These are phyloP conservation scores for Tricholauxania praeusta DNA, from an alignment of 2,888 invertebrate species.

Conservation along the genomic window DNA sequence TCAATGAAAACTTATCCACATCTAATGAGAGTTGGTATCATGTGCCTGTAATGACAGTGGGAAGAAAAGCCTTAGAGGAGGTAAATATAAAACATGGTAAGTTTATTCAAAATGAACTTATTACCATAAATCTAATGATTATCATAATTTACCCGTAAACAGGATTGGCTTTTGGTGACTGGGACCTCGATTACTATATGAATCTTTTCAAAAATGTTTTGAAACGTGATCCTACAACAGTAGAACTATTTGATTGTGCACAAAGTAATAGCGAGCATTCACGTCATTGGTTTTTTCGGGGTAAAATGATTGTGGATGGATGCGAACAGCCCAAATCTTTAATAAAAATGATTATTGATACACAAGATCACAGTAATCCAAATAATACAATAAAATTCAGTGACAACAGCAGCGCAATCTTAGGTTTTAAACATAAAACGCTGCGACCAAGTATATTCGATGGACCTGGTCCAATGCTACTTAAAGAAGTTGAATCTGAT, in stretches of 20 bases:
- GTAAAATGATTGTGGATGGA: slow-evolving; percentile 87
- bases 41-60: slow-evolving; percentile 84
- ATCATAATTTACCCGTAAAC: slow-evolving; percentile 51
- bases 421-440: slow-evolving; percentile 80
- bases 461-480: slow-evolving; percentile 74
- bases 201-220: slow-evolving; percentile 85
- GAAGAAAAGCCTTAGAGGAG: slow-evolving; percentile 82
- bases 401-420: slow-evolving; percentile 96
- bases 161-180: slow-evolving; percentile 92
- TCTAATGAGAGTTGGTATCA: slow-evolving; percentile 83
- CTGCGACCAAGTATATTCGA: slow-evolving; percentile 75
- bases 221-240: slow-evolving; percentile 94
- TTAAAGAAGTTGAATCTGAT: slow-evolving; percentile 77
- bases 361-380: slow-evolving; percentile 84
- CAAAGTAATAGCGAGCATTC: slow-evolving; percentile 99
- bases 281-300: slow-evolving; percentile 99
- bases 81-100: slow-evolving; percentile 77
- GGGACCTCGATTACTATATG: slow-evolving; percentile 92
- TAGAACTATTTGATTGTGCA: slow-evolving; percentile 97
- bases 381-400: slow-evolving; percentile 98
- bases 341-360: slow-evolving; percentile 92
- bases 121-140: neutral
- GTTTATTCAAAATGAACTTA: slow-evolving; percentile 52
- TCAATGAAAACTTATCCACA: slow-evolving; percentile 76
- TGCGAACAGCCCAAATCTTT: slow-evolving; percentile 81